A percentile compares a stretch with the other conserved stretches of the same genome.
These are phyloP conservation scores for Rhincodon typus DNA, from an alignment of 2,797 vertebrate genomes.

Conservation along the genomic window DNA sequence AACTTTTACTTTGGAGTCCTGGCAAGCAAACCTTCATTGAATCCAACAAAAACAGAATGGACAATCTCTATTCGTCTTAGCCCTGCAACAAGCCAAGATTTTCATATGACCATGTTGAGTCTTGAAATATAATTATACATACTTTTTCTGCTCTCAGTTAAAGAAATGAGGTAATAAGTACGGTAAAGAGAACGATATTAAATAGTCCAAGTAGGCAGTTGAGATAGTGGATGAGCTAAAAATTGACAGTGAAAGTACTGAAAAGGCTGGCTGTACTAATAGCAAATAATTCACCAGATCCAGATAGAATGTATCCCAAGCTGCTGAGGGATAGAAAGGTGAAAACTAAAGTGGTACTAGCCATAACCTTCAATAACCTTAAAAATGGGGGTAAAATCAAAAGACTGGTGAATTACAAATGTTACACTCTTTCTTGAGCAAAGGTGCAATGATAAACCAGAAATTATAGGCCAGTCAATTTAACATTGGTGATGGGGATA, in stretches of 20 bases:
- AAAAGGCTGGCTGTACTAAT: neutral
- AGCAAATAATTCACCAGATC: neutral
- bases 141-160: neutral
- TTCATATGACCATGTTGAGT: neutral
- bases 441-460: no score
- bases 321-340: neutral
- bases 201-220: neutral
- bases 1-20: neutral
- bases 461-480: neutral
- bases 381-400: neutral
- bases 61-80: neutral
- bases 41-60: neutral
- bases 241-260: no score
- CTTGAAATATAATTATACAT: neutral
- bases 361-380: neutral
- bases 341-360: neutral
- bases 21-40: neutral
- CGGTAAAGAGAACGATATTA: neutral
- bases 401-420: neutral
- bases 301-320: no score
- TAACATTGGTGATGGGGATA: neutral
- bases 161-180: neutral
- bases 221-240: no score
- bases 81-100: neutral
- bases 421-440: no score